Percentiles rank a stretch among this genome's conserved stretches.
Conservation (phyloP, 2,113 vertebrate species). For the Dicerorhinus sumatrensis region DNA sequence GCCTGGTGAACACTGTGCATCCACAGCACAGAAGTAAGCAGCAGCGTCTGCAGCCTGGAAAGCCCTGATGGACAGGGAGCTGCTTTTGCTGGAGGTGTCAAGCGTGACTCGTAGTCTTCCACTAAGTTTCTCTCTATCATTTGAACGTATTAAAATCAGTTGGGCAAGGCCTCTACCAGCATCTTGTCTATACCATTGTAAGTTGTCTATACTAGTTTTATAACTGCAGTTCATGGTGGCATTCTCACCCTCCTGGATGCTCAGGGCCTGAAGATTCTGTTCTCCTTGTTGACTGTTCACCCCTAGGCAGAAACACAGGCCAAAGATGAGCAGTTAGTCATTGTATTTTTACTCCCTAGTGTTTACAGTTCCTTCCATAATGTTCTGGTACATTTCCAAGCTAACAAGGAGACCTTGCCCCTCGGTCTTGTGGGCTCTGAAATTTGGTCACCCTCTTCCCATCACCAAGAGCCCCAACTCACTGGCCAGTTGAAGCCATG, state of each 20-base stretch:
- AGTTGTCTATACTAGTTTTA: fast-evolving
- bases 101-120: background rate
- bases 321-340: background rate
- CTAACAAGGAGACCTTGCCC: background rate
- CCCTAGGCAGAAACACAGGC: constrained; percentile 33
- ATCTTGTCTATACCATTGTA: constrained; percentile 60
- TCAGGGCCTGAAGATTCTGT: background rate
- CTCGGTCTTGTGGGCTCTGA: background rate
- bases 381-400: background rate
- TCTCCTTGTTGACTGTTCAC: constrained; percentile 42
- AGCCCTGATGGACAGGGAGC: background rate
- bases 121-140: background rate
- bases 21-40: constrained; percentile 44
- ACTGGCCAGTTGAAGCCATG: constrained; percentile 44
- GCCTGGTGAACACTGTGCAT: background rate
- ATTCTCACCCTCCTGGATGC: constrained; percentile 51
- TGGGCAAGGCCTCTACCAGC: background rate
- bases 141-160: background rate
- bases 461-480: background rate
- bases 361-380: background rate
- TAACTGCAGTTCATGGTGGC: constrained; percentile 41
- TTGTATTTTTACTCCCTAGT: too few relatives aligned
- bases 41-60: background rate
- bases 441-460: background rate
- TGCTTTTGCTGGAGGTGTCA: background rate